Percentiles rank a stretch among this genome's conserved stretches.
phyloP scores from a whole-genome alignment of 2,797 vertebrate genomes.

The Sebastes minor region DNA sequence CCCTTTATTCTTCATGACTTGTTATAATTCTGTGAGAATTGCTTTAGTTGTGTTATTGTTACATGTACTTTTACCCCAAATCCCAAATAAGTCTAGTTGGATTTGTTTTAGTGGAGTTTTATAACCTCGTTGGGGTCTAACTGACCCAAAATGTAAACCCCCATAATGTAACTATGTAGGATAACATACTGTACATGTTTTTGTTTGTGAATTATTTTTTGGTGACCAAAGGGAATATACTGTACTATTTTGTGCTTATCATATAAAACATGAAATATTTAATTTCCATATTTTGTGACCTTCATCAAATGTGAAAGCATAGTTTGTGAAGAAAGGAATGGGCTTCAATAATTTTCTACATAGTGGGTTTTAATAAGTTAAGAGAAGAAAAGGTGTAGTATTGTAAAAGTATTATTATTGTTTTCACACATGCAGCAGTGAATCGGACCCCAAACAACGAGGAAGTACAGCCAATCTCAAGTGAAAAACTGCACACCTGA shows the following conservation, averaged over 20 bases:
- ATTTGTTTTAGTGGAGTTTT: background rate
- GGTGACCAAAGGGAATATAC: background rate
- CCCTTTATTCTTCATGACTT: too few relatives aligned
- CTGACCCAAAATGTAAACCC: too few relatives aligned
- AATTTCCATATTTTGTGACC: background rate
- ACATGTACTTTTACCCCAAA: background rate
- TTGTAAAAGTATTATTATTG: too few relatives aligned
- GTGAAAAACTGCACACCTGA: background rate
- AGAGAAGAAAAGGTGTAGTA: too few relatives aligned
- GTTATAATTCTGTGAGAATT: background rate
- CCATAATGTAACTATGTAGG: background rate
- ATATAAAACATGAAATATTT: background rate
- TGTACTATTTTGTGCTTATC: background rate
- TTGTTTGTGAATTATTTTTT: background rate
- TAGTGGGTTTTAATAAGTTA: too few relatives aligned
- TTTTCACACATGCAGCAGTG: background rate
- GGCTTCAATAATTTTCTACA: too few relatives aligned
- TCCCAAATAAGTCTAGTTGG: background rate
- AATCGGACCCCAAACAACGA: background rate
- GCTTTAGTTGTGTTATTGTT: too few relatives aligned
- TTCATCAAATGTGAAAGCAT: too few relatives aligned
- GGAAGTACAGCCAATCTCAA: background rate
- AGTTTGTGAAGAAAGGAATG: fast-evolving
- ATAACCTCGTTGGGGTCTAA: background rate
- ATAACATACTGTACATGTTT: too few relatives aligned